phyloP scores from a whole-genome alignment of 2,113 vertebrate species.

The Murina feae region DNA sequence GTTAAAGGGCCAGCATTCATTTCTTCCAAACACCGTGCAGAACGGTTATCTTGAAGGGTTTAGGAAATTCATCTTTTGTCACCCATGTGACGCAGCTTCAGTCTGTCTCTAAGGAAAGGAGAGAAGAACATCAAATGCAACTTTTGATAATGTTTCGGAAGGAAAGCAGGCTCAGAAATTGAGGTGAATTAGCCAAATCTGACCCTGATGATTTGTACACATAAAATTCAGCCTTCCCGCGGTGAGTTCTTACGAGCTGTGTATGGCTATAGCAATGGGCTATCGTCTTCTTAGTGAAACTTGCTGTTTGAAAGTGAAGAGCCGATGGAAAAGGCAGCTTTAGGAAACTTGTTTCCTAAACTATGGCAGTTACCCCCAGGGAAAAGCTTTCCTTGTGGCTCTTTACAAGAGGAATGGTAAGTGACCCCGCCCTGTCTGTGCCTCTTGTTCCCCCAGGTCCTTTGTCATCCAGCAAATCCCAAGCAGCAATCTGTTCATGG shows the following conservation, averaged over 20 bases:
- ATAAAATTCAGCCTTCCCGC: background rate
- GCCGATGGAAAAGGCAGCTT: background rate
- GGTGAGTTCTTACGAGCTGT: background rate
- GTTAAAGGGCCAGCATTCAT: background rate
- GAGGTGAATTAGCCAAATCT: background rate
- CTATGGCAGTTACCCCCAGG: background rate
- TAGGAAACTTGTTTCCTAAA: background rate
- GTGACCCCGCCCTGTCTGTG: background rate
- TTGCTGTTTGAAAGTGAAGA: background rate
- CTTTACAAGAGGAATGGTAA: background rate
- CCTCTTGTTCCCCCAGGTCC: constrained; percentile 84
- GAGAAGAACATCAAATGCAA: background rate
- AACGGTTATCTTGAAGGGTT: background rate
- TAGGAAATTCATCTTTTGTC: background rate
- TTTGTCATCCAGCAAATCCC: constrained; percentile 99
- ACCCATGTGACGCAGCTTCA: background rate
- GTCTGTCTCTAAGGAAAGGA: background rate
- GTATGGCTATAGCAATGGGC: background rate
- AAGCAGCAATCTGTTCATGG: constrained; percentile 99
- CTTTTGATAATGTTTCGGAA: background rate
- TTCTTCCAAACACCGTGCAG: background rate
- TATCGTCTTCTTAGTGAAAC: background rate
- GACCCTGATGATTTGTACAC: background rate
- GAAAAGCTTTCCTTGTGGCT: background rate
- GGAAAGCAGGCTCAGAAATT: background rate